Evolutionary conservation across 1,140 invertebrate genomes (phyloP).

Genomic region (Zaprionus ghesquierei): DNA sequence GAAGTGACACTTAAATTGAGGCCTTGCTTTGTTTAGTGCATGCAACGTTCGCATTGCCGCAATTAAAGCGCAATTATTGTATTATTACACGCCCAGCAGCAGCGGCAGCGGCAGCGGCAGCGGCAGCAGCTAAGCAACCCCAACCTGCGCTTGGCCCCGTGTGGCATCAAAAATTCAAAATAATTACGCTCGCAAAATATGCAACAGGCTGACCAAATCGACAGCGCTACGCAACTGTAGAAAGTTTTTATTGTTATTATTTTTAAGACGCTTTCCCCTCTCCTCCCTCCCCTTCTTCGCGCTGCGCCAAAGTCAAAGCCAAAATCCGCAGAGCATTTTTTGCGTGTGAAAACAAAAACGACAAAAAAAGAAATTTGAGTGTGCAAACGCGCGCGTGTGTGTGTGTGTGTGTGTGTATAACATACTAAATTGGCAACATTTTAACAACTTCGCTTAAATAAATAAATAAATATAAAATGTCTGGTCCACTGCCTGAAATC

Average conservation of each 20-base stretch:
- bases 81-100: slow-evolving; percentile 15
- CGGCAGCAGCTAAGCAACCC: not conserved
- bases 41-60: slow-evolving; percentile 34
- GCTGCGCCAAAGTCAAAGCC: slow-evolving; percentile 37
- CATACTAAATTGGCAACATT: slow-evolving; percentile 44
- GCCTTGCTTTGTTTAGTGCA: slow-evolving; percentile 27
- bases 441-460: slow-evolving; percentile 37
- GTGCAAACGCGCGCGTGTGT: slow-evolving; percentile 1
- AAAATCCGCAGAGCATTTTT: slow-evolving; percentile 38
- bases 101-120: not conserved
- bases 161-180: slow-evolving; percentile 57
- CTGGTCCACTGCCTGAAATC: slow-evolving; percentile 68
- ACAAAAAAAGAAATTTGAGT: slow-evolving; percentile 59
- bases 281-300: not conserved
- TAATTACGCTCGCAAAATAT: slow-evolving; percentile 63
- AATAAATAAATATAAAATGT: slow-evolving; percentile 56
- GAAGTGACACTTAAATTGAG: slow-evolving; percentile 11
- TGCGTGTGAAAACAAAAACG: slow-evolving; percentile 42
- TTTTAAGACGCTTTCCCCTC: slow-evolving; percentile 22
- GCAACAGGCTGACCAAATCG: slow-evolving; percentile 38
- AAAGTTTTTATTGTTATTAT: slow-evolving; percentile 74
- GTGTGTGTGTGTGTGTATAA: slow-evolving; percentile 28
- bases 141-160: not conserved
- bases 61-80: slow-evolving; percentile 41
- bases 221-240: slow-evolving; percentile 66